Conservation (phyloP, 2,113 vertebrate genomes). For the Ancistrus triradiatus region DNA sequence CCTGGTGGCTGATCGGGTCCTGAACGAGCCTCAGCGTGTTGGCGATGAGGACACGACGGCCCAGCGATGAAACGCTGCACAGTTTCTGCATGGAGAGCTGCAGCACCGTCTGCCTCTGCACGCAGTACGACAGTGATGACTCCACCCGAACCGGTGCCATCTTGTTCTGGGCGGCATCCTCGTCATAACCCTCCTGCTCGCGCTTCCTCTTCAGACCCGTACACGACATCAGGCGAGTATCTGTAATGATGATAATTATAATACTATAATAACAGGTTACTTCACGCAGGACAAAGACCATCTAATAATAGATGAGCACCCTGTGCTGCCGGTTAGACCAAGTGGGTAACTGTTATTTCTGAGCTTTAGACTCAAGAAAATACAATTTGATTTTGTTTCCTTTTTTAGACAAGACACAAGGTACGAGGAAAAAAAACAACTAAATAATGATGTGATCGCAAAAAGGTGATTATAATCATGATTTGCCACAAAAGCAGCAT, state of each 20-base stretch:
- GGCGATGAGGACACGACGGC: conserved; percentile 85
- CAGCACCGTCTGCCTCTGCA: conserved; percentile 90
- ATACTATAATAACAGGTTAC: no score
- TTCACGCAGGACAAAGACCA: no score
- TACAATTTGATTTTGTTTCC: no score
- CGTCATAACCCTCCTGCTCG: conserved; percentile 81
- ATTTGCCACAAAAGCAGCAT: no score
- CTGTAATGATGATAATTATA: conserved; percentile 67
- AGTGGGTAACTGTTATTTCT: no score
- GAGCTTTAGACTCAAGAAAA: no score
- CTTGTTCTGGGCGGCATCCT: conserved; percentile 72
- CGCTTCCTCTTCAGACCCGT: conserved; percentile 88
- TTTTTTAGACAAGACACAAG: no score
- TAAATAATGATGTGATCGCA: no score
- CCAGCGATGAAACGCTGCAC: conserved; percentile 76
- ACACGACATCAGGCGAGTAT: conserved; percentile 80
- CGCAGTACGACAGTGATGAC: conserved; percentile 70
- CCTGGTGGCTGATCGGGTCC: conserved; percentile 81
- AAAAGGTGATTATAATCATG: no score
- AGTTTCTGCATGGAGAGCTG: conserved; percentile 93
- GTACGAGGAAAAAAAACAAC: no score
- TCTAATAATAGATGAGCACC: no score
- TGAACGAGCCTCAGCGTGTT: conserved; percentile 85
- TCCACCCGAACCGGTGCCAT: conserved; percentile 69
- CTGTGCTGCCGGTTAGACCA: no score